Evolutionary conservation across 2,888 invertebrate genomes (phyloP).

Genomic region (Arctia plantaginis): DNA sequence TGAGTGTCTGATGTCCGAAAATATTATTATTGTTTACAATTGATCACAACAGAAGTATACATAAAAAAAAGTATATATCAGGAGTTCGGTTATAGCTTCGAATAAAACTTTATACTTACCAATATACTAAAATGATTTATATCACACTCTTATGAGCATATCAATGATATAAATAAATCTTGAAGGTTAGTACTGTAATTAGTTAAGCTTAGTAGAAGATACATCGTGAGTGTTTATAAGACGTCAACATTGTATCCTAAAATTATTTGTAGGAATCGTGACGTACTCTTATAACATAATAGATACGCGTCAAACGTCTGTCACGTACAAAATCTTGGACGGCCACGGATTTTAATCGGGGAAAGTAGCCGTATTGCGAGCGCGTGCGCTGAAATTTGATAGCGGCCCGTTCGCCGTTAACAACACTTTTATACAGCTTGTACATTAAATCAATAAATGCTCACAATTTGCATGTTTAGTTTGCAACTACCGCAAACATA

Average conservation of each 20-base stretch:
- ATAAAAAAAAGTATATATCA: not conserved
- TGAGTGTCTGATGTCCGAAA: too few relatives aligned
- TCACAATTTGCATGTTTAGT: slow-evolving; percentile 53
- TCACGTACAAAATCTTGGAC: slow-evolving; percentile 70
- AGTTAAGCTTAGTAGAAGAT: not conserved
- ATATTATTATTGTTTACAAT: too few relatives aligned
- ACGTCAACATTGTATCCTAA: slow-evolving; percentile 6
- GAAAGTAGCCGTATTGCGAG: slow-evolving; percentile 81
- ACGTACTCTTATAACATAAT: slow-evolving; percentile 66
- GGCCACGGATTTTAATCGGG: slow-evolving; percentile 76
- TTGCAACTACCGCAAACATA: slow-evolving; percentile 48
- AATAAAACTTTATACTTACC: not conserved
- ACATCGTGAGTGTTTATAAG: not conserved
- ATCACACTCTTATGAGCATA: too few relatives aligned
- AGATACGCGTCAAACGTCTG: slow-evolving; percentile 64
- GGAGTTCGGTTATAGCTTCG: not conserved
- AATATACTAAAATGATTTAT: too few relatives aligned
- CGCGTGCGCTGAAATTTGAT: slow-evolving; percentile 72
- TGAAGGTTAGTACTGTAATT: not conserved
- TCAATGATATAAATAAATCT: too few relatives aligned
- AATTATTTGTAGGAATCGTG: slow-evolving; percentile 53
- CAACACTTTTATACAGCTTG: slow-evolving; percentile 51
- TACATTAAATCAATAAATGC: slow-evolving; percentile 55
- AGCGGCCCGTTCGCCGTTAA: slow-evolving; percentile 47
- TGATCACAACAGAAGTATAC: not conserved